Conservation (phyloP, 1,140 invertebrate genomes). For the Drosophila ambigua region DNA sequence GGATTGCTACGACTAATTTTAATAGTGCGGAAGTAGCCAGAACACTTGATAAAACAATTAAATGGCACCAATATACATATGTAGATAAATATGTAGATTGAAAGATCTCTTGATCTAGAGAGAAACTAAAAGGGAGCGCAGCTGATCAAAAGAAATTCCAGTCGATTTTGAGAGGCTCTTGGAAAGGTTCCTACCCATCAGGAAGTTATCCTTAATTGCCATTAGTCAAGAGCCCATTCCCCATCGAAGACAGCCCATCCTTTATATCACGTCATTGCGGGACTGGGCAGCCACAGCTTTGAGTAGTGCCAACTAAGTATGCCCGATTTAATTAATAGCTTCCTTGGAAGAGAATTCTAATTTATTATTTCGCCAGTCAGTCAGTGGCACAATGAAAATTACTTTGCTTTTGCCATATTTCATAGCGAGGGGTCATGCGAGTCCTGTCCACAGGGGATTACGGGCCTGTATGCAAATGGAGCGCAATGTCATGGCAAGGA, state of each 20-base stretch:
- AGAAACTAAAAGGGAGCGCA: too few species aligned
- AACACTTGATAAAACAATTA: too few species aligned
- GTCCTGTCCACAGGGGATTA: conserved; percentile 10
- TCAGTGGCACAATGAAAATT: conserved; percentile 29
- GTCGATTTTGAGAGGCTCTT: too few species aligned
- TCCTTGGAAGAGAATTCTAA: conserved; percentile 42
- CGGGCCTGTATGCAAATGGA: conserved; percentile 28
- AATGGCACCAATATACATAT: too few species aligned
- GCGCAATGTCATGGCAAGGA: conserved; percentile 52
- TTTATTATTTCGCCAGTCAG: conserved; percentile 52
- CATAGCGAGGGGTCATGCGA: conserved; percentile 13
- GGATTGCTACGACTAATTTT: not conserved
- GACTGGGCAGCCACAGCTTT: conserved; percentile 2
- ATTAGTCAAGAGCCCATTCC: too few species aligned
- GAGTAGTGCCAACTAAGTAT: conserved; percentile 4
- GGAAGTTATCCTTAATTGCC: not conserved
- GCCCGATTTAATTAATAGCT: conserved; percentile 48
- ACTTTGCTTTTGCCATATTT: conserved; percentile 52
- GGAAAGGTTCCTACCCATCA: too few species aligned
- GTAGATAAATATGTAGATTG: too few species aligned
- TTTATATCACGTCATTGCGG: conserved; percentile 26
- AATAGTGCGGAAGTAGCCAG: conserved; percentile 10
- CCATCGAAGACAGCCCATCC: not conserved
- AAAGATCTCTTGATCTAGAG: too few species aligned
- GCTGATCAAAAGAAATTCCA: too few species aligned